Conservation (phyloP, 2,888 invertebrate genomes). For the Troglohyphantes excavatus region DNA sequence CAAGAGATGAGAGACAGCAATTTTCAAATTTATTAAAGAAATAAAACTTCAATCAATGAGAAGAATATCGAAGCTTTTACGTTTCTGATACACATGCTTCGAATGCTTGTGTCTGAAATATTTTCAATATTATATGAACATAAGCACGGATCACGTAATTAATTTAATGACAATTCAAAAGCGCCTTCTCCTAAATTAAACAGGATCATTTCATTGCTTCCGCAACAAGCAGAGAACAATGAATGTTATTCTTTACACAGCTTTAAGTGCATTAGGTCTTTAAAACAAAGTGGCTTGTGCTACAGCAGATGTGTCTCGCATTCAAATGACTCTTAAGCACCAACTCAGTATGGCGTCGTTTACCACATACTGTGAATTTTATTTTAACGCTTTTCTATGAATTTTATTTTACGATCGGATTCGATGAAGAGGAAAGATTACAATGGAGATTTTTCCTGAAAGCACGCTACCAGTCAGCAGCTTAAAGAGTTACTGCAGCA, state of each 20-base stretch:
- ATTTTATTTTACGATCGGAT: slow-evolving; percentile 3
- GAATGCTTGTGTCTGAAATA: too few species aligned
- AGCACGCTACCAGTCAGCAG: slow-evolving; percentile 13
- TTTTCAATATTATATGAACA: too few species aligned
- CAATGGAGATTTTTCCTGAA: neutral
- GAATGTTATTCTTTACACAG: slow-evolving; percentile 11
- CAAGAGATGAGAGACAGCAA: too few species aligned
- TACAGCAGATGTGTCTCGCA: slow-evolving; percentile 5
- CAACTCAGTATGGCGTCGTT: neutral
- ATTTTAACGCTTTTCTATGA: neutral
- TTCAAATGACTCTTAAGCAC: neutral
- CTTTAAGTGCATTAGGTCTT: slow-evolving; percentile 27
- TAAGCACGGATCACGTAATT: neutral
- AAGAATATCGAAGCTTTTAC: too few species aligned
- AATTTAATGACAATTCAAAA: neutral
- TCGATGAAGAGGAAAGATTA: neutral
- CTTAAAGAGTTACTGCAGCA: slow-evolving; percentile 31
- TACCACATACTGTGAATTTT: slow-evolving; percentile 4
- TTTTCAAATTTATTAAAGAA: too few species aligned
- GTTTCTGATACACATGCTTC: too few species aligned
- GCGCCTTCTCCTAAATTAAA: neutral
- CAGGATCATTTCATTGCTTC: neutral
- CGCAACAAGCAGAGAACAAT: slow-evolving; percentile 10
- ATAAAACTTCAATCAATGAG: too few species aligned
- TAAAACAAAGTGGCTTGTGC: slow-evolving; percentile 8